phyloP scores from a whole-genome alignment of 1,140 invertebrate genomes.

The Scaptomyza pallida region DNA sequence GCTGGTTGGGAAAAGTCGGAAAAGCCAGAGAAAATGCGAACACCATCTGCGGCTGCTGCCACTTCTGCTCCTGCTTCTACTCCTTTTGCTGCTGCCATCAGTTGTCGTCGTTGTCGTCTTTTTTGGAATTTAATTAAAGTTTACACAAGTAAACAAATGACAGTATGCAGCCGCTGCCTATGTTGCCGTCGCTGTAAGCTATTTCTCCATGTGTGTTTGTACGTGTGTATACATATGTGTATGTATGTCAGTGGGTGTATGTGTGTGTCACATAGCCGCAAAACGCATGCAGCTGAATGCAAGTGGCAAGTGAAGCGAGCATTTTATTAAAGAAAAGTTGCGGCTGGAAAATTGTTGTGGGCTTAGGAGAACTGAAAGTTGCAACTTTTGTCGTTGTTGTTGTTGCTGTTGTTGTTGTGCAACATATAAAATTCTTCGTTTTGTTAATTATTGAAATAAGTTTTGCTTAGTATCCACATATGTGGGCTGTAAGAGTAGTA shows the following conservation, averaged over 20 bases:
- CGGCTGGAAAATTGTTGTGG: slow-evolving; percentile 47
- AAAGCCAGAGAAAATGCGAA: slow-evolving; percentile 33
- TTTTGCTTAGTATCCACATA: slow-evolving; percentile 20
- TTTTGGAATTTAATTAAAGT: slow-evolving; percentile 80
- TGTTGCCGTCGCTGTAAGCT: slow-evolving; percentile 37
- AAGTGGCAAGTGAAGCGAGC: slow-evolving; percentile 55
- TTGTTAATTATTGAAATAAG: slow-evolving; percentile 55
- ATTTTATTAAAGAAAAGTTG: slow-evolving; percentile 74
- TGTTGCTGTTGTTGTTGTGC: slow-evolving; percentile 18
- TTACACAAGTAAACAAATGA: slow-evolving; percentile 81
- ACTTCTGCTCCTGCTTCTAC: too few relatives aligned
- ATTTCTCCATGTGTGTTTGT: slow-evolving; percentile 11
- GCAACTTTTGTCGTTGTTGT: slow-evolving; percentile 16
- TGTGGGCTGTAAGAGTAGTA: slow-evolving; percentile 24
- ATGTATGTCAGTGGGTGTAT: neutral
- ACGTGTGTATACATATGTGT: slow-evolving; percentile 23
- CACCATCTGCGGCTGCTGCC: slow-evolving; percentile 50
- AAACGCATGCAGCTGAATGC: slow-evolving; percentile 50
- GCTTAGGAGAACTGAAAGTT: slow-evolving; percentile 44
- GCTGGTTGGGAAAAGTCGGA: slow-evolving; percentile 9
- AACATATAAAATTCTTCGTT: slow-evolving; percentile 46
- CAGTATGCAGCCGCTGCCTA: slow-evolving; percentile 69
- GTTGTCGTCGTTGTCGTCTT: slow-evolving; percentile 62
- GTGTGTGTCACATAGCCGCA: slow-evolving; percentile 63
- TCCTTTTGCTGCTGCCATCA: slow-evolving; percentile 38